These are phyloP conservation scores for Sinella curviseta DNA, from an alignment of 1,140 invertebrate species.

Conservation along the genomic window DNA sequence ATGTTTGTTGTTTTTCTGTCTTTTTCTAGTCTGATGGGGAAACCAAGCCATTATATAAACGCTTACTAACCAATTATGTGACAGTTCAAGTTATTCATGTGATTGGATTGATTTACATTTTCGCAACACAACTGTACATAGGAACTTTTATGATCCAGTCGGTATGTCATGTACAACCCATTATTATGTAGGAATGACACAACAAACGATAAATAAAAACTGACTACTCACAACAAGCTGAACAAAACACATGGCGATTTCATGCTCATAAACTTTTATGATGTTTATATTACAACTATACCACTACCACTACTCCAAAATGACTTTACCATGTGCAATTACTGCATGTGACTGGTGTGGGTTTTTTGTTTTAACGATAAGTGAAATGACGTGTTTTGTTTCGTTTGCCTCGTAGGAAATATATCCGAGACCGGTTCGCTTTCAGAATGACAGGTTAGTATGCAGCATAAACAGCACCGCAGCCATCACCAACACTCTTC, in stretches of 20 bases:
- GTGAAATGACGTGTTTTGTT: too few relatives aligned
- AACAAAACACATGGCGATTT: background rate
- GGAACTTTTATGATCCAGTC: constrained; percentile 8
- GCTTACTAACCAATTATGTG: constrained; percentile 22
- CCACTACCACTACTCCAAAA: too few relatives aligned
- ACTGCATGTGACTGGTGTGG: background rate
- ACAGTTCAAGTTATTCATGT: constrained; percentile 22
- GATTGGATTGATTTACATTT: constrained; percentile 23
- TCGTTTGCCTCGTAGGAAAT: background rate
- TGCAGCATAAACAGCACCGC: background rate
- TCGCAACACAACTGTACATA: background rate
- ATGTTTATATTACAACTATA: background rate
- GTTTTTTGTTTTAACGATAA: background rate
- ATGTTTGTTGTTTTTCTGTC: background rate
- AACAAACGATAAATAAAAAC: too few relatives aligned
- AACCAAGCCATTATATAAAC: constrained; percentile 6
- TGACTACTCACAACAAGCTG: too few relatives aligned
- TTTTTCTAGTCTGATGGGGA: background rate
- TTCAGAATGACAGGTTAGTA: background rate
- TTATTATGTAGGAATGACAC: too few relatives aligned
- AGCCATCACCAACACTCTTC: too few relatives aligned
- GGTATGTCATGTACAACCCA: background rate
- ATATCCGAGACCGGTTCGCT: background rate
- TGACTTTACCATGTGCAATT: background rate
- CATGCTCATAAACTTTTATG: constrained; percentile 9